Evolutionary conservation across 2,888 invertebrate species (phyloP).

Genomic region (Eupithecia centaureata): DNA sequence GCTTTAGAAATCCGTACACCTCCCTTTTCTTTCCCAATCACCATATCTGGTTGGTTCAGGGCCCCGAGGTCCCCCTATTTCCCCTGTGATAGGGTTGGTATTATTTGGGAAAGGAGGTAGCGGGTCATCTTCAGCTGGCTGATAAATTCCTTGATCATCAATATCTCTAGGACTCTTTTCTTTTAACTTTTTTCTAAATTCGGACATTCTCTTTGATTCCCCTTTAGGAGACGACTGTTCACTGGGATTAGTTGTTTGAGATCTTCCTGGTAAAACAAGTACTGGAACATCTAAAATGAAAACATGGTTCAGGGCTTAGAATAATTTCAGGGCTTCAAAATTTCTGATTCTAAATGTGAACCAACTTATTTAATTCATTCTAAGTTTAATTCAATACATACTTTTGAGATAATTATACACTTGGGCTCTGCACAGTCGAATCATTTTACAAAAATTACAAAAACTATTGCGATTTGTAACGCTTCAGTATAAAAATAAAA

Average conservation of each 20-base stretch:
- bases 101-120: slow-evolving; percentile 93
- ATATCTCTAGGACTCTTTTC: slow-evolving; percentile 88
- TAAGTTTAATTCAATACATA: not conserved
- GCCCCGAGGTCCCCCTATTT: slow-evolving; percentile 96
- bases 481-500: not conserved
- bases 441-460: not conserved
- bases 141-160: slow-evolving; percentile 89
- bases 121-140: slow-evolving; percentile 90
- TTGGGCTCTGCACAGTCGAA: not conserved
- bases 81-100: slow-evolving; percentile 96
- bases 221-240: slow-evolving; percentile 50
- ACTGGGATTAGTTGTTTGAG: slow-evolving; percentile 50
- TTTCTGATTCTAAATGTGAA: not conserved
- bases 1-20: slow-evolving; percentile 95
- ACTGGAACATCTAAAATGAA: slow-evolving; percentile 26
- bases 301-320: not conserved
- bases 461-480: not conserved
- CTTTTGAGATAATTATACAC: not conserved
- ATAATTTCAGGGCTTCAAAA: too few relatives aligned
- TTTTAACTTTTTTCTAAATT: slow-evolving; percentile 90
- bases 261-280: slow-evolving; percentile 39
- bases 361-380: too few relatives aligned
- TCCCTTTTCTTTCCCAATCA: slow-evolving; percentile 99
- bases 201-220: slow-evolving; percentile 81
- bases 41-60: slow-evolving; percentile 99